Conservation (phyloP, 2,797 vertebrate species). For the Pipistrellus nathusii region DNA sequence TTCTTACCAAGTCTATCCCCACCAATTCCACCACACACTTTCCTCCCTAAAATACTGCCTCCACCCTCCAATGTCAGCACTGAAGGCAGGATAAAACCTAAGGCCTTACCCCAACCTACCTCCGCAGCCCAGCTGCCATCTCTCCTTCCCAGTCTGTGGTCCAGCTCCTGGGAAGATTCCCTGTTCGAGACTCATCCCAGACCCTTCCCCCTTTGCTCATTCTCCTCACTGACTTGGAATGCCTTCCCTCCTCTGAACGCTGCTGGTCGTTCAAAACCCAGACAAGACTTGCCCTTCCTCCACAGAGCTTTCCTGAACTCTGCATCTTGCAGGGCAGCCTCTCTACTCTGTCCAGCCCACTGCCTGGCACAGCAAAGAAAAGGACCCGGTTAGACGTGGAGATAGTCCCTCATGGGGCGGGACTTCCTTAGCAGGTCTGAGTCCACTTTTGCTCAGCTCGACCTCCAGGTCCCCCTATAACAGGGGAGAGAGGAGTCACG, state of each 20-base stretch:
- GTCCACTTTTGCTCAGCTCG: not conserved
- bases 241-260: not conserved
- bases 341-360: not conserved
- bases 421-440: not conserved
- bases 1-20: not conserved
- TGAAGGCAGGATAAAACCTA: not conserved
- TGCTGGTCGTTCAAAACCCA: not conserved
- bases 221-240: not conserved
- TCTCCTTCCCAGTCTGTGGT: accelerated
- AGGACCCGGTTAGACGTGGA: not conserved
- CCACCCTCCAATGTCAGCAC: not conserved
- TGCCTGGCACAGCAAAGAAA: not conserved
- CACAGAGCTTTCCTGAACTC: not conserved
- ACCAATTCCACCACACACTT: not conserved
- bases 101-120: not conserved
- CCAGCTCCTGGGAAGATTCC: too few relatives aligned
- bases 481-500: not conserved
- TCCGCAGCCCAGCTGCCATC: not conserved
- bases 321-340: not conserved
- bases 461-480: not conserved
- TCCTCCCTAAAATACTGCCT: not conserved
- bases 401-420: accelerated
- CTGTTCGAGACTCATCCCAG: not conserved
- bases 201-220: not conserved
- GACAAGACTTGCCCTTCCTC: accelerated